These are phyloP conservation scores for Psilopogon haemacephalus DNA, from an alignment of 2,113 vertebrate species.

Conservation along the genomic window DNA sequence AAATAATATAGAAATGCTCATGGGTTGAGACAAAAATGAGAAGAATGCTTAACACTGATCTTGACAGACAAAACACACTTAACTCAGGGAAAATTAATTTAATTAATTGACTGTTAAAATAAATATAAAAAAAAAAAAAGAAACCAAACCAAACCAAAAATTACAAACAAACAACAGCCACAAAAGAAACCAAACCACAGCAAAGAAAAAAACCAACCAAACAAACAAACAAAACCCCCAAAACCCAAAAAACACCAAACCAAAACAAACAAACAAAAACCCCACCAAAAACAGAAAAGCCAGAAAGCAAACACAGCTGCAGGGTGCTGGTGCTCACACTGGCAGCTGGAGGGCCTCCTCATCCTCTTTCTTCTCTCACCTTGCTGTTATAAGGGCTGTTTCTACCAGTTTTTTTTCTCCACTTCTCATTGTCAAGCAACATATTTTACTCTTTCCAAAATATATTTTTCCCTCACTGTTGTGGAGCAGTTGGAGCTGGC, in stretches of 20 bases:
- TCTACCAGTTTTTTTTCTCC: not conserved
- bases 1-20: accelerated
- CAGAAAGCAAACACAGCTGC: not conserved
- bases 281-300: too few species aligned
- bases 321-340: accelerated
- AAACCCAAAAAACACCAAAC: not conserved
- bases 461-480: accelerated
- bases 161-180: too few species aligned
- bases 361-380: not conserved
- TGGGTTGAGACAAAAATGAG: not conserved
- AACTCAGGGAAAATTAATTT: not conserved
- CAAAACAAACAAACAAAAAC: not conserved
- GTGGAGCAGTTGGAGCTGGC: accelerated
- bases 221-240: not conserved
- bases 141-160: too few species aligned
- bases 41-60: not conserved
- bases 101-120: not conserved
- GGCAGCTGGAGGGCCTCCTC: accelerated
- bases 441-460: not conserved
- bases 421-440: not conserved
- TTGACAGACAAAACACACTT: accelerated
- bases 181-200: too few species aligned
- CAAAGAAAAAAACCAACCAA: too few species aligned
- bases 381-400: not conserved
- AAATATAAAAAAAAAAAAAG: not conserved